Conservation (phyloP, 2,888 invertebrate species). For the Arrhopalites spinosus region DNA sequence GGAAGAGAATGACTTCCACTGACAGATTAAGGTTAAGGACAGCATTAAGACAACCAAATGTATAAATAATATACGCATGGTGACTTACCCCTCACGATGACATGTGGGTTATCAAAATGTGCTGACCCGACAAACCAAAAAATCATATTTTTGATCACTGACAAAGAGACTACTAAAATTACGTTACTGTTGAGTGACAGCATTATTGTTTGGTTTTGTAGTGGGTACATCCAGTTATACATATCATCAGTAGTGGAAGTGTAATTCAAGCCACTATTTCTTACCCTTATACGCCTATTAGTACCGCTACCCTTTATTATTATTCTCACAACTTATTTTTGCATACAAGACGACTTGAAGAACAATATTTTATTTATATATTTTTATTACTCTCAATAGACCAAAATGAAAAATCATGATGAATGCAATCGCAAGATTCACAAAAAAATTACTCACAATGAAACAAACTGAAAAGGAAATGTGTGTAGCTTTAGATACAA, state of each 20-base stretch:
- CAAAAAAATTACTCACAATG: not conserved
- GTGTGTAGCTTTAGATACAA: too few species aligned
- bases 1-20: not conserved
- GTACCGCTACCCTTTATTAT: slow-evolving; percentile 14
- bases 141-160: not conserved
- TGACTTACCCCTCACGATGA: not conserved
- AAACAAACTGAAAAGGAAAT: not conserved
- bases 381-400: not conserved
- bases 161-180: not conserved
- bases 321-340: slow-evolving; percentile 12
- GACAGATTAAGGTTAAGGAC: slow-evolving; percentile 31
- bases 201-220: not conserved
- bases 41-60: not conserved
- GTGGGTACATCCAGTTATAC: not conserved
- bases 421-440: not conserved
- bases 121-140: slow-evolving; percentile 24
- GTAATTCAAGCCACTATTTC: slow-evolving; percentile 7
- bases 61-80: not conserved
- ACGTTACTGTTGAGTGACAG: not conserved
- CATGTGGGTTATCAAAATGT: slow-evolving; percentile 31
- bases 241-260: not conserved
- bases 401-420: not conserved
- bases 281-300: slow-evolving; percentile 11
- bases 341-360: not conserved
- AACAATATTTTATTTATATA: not conserved